Evolutionary conservation across 2,113 vertebrate species (phyloP), one percentile per base, ranked within the genome.

Genomic region (Tamias sibiricus): DNA sequence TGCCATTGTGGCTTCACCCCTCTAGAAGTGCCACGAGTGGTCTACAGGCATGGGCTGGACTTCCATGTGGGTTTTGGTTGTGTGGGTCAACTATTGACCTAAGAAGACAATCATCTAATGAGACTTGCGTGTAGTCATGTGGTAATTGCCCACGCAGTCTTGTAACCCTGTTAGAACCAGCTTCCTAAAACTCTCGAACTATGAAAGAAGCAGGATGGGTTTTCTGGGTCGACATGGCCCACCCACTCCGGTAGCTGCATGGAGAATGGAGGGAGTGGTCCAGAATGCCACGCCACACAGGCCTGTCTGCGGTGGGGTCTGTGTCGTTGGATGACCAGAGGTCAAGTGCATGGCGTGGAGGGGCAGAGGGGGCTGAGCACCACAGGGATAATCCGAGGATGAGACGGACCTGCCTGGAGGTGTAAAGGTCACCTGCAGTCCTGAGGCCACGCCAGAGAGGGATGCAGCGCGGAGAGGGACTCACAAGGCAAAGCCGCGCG

Each of bases 1-100:
- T 16, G 59, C 2, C 1, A 24, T 0, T 1, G 2, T 5, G 3
- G 1, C 12, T 17, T 5, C 26, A 49, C 7, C 12, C 3, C 1
- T 24, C n/a, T 47, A 28, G 14, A 52, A 32, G 20, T 19, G 2
- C 54, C 7, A 4, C 4, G 22, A 0, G 54, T 16, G 6, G 30
- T 69, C 66, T 93, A 30, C 8, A 28, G 52, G 7, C 3, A 1
- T 35, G 17, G 32, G 20, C 4, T 92, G 49, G 72, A 57, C 44
- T 83, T 62, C 49, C 71, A 17, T 20, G 4, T 47, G 40, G 22
- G 11, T 40, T 93, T 82, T n/a, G 28, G 62, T n/a, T 35, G 7
- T 3, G 1, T 32, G 16, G 8, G 12, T 14, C 32, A 81, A 24
- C 28, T 9, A 22, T 24, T 19, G 20, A 71, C 57, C n/a, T 49